Base-by-base conservation (phyloP, 2,888 invertebrate genomes). In the Polymixis lichenea region DNA sequence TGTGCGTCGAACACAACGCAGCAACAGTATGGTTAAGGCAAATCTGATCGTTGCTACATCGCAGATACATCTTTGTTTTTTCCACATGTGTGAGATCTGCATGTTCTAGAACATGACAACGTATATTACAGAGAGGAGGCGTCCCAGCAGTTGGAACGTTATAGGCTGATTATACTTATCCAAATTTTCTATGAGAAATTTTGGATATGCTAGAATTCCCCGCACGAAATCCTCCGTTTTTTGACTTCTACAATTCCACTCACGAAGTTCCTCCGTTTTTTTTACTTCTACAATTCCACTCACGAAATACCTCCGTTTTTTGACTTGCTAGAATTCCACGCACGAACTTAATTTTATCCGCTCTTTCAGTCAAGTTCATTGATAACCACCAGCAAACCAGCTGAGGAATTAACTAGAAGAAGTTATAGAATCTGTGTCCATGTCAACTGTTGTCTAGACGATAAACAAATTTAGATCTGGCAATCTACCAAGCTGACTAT, bases 401-500 rank as follows among this genome's bases (percentile, higher is more conserved):
- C 56, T 55, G 28, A 22, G 66, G 46, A 61, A 60, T 60, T 56
- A 51, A 68, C 28, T 15, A 61, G 46, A 69, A 71, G 62, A 25
- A 43, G 0, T 32, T 28, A 28, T 2, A 46, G 43, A 46, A 11
- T 46, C 3, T 9, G 13, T 43, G 49, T 55, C 58, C 53, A 60
- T 46, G 55, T 71, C 72, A 46, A 75, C 70, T 43, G 62, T 71
- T 25, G 83, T 83, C 83, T 83, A 83, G 83, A 83, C 83, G 15
- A 80, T 71, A n/a, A 66, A 64, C 71, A 28, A 11, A 71, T 71
- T 32, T 83, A 83, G 77, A 83, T 13, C 68, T 83, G 83, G 83
- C 83, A 80, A 11, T 1, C 25, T 53, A 56, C 83, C 83, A 83
- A 83, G 4, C 56, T 38, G 0, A 7, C 28, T 67, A 64, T 64